A percentile compares a stretch with the other conserved stretches of the same genome.
phyloP scores from a whole-genome alignment of 2,888 invertebrate species.

The Erebia epiphron region DNA sequence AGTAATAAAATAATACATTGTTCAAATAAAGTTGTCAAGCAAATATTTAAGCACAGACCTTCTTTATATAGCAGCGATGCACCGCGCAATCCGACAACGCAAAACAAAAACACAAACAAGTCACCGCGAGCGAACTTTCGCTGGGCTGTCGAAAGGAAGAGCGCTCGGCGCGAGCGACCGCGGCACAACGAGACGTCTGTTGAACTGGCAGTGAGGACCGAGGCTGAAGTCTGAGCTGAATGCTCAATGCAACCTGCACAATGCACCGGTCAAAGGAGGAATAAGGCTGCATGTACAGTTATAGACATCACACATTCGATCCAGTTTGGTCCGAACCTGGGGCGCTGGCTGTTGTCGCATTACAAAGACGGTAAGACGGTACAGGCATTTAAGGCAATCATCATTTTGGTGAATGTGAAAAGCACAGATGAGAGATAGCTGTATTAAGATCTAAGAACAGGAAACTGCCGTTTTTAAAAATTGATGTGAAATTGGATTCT shows the following conservation, averaged over 20 bases:
- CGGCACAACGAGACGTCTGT: constrained; percentile 35
- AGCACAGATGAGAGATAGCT: too few species aligned
- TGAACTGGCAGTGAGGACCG: constrained; percentile 42
- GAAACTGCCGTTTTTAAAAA: too few species aligned
- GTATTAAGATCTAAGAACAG: too few species aligned
- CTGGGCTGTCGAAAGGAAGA: constrained; percentile 33
- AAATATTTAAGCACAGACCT: constrained; percentile 34
- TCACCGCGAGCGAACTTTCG: constrained; percentile 32
- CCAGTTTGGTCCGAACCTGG: too few species aligned
- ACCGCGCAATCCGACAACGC: constrained; percentile 31
- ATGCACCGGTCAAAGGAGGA: constrained; percentile 37
- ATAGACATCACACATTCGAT: not conserved
- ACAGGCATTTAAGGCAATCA: too few species aligned
- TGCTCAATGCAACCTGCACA: constrained; percentile 32
- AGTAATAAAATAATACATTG: not conserved
- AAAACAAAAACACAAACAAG: constrained; percentile 35
- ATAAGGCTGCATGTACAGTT: not conserved
- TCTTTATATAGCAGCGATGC: constrained; percentile 30
- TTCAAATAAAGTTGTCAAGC: not conserved
- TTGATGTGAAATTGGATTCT: too few species aligned
- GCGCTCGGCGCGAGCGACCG: constrained; percentile 45
- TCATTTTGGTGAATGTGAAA: too few species aligned
- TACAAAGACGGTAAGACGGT: too few species aligned
- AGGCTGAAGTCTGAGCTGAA: constrained; percentile 39
- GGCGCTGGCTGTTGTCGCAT: too few species aligned